Evolutionary conservation across 2,888 invertebrate genomes (phyloP), one percentile per base, ranked within the genome.

Genomic region (Thera britannica): DNA sequence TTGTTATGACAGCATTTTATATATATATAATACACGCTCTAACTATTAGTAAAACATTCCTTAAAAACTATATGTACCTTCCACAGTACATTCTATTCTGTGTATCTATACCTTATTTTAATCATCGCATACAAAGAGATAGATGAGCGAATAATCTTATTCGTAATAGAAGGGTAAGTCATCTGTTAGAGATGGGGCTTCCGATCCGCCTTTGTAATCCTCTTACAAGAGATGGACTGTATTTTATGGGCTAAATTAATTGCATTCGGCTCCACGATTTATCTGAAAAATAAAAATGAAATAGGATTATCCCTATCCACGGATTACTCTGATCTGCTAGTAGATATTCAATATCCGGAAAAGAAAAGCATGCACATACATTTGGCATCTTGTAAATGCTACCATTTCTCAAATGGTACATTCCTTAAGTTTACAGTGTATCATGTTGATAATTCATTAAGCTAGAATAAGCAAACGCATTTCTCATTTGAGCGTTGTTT

Each of bases 221-320:
- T 72, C 74, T 76, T 78, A 72, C 76, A 71, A 73, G 73, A 73
- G 77, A 76, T 70, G 75, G 72, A 67, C 71, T 69, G 67, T 75
- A 75, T 77, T 78, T 78, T 75, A 75, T 72, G 75, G 70, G 68
- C 64, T 62, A 65, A 78, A 75, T 75, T 74, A 68, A 78, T 77
- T 78, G 75, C 67, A 75, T 75, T 75, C 65, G 67, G 67, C 58
- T 65, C 38, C 54, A 66, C 58, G 75, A 75, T 74, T 75, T 76
- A 76, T 73, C 57, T 62, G 61, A 52, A 52, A 51, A 51, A 23
- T 51, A 51, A 12, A 51, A 12, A 51, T 12, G 51, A 51, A 51
- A 52, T 34, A 52, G 52, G 34, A 52, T 52, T 9, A 51, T 51
- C 12, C 9, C 34, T 3, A 52, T 52, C 12, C 34, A 51, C 6